Conservation (phyloP, 2,797 vertebrate species). For the Neomorphus geoffroyi region DNA sequence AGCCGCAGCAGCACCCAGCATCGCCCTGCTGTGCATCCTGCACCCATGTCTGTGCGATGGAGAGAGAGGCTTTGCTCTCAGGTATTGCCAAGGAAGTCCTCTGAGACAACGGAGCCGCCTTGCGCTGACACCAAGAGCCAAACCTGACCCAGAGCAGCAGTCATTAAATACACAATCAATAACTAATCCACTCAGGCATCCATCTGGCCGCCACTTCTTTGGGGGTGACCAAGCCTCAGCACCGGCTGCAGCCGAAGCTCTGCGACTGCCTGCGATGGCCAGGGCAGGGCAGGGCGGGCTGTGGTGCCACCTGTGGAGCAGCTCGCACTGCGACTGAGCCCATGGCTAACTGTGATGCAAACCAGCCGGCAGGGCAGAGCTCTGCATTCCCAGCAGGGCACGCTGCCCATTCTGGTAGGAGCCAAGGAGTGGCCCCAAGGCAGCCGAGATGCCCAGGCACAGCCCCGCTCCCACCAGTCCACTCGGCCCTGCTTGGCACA, state of each 20-base stretch:
- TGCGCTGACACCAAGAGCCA: no score
- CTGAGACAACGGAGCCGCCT: not conserved
- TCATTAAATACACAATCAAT: not conserved
- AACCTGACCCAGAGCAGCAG: not conserved
- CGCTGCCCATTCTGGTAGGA: not conserved
- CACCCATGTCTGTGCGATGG: not conserved
- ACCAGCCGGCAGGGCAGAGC: not conserved
- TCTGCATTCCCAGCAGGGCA: not conserved
- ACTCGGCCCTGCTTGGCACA: no score
- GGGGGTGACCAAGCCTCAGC: not conserved
- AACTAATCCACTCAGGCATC: not conserved
- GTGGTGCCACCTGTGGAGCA: rapidly evolving
- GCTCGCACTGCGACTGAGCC: rapidly evolving
- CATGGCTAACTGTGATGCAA: not conserved
- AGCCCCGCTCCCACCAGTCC: not conserved
- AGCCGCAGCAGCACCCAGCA: not conserved
- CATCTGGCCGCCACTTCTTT: rapidly evolving
- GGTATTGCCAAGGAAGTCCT: not conserved
- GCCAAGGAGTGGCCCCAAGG: rapidly evolving
- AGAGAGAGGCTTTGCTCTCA: not conserved
- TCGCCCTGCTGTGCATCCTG: no score
- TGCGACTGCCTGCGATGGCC: not conserved
- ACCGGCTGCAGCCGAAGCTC: not conserved
- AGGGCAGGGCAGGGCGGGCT: no score
- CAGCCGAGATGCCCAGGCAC: not conserved